These are phyloP conservation scores for Parazoanthus swiftii DNA, from an alignment of 92 coral and sea anemone species.

Conservation along the genomic window DNA sequence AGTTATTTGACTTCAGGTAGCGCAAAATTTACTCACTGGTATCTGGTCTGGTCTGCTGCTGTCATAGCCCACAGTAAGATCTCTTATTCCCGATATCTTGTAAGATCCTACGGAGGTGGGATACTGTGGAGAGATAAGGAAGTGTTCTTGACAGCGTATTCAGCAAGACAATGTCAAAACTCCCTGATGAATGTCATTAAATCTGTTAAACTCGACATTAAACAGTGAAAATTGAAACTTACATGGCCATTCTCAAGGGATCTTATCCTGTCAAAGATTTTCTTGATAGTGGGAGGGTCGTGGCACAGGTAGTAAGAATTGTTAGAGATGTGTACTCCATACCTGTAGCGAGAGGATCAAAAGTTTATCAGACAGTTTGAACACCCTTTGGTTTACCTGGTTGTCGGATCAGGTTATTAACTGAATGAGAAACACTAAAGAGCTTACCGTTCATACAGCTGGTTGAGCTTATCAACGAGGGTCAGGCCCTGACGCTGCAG, in stretches of 20 bases:
- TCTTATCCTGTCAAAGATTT: conserved; percentile 88
- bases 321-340: conserved; percentile 89
- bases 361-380: neutral
- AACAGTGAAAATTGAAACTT: neutral
- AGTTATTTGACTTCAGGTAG: neutral
- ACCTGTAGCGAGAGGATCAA: conserved; percentile 52
- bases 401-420: neutral
- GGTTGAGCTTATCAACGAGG: conserved; percentile 76
- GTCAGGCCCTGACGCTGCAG: conserved; percentile 83
- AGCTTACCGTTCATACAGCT: conserved; percentile 79
- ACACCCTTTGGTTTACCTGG: neutral
- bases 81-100: conserved; percentile 86
- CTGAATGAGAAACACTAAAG: neutral
- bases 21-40: conserved; percentile 70
- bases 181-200: too few relatives aligned
- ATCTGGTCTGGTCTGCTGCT: conserved; percentile 85
- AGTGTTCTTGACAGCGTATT: too few relatives aligned
- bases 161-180: neutral
- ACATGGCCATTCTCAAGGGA: conserved; percentile 92
- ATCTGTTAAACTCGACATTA: too few relatives aligned
- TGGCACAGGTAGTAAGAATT: conserved; percentile 92
- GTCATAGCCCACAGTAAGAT: conserved; percentile 93
- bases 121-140: conserved; percentile 58
- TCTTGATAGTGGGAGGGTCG: conserved; percentile 74
- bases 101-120: conserved; percentile 83